Evolutionary conservation across 2,113 vertebrate genomes (phyloP).

Genomic region (Ochotona princeps): DNA sequence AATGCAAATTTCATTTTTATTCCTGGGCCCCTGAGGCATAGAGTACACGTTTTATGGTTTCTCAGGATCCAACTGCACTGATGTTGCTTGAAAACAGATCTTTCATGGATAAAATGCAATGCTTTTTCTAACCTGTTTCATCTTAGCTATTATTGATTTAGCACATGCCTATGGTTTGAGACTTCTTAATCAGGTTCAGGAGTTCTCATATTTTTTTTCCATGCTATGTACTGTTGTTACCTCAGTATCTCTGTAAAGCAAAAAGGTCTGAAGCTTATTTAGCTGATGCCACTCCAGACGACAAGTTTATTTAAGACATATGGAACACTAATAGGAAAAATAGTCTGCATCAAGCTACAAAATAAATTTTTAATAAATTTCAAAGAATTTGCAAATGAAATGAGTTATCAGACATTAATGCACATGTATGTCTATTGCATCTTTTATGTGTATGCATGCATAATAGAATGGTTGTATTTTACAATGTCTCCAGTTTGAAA

Average conservation of each 20-base stretch:
- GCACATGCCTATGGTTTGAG: fast-evolving
- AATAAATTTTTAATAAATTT: not conserved
- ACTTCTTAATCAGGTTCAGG: not conserved
- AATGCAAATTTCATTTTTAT: not conserved
- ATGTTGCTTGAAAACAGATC: not conserved
- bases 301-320: not conserved
- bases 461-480: not conserved
- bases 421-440: not conserved
- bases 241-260: not conserved
- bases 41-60: not conserved
- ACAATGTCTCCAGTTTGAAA: not conserved
- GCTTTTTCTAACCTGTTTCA: not conserved
- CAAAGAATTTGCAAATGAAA: not conserved
- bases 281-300: not conserved
- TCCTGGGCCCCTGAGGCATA: not conserved
- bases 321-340: not conserved
- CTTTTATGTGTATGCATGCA: not conserved
- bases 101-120: not conserved
- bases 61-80: fast-evolving
- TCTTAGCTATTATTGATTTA: not conserved
- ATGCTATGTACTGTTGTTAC: not conserved
- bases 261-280: not conserved
- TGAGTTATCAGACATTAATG: not conserved
- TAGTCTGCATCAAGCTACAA: not conserved
- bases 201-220: not conserved